These are phyloP conservation scores for Phymastichus coffea DNA, from an alignment of 1,140 invertebrate species.

Conservation along the genomic window DNA sequence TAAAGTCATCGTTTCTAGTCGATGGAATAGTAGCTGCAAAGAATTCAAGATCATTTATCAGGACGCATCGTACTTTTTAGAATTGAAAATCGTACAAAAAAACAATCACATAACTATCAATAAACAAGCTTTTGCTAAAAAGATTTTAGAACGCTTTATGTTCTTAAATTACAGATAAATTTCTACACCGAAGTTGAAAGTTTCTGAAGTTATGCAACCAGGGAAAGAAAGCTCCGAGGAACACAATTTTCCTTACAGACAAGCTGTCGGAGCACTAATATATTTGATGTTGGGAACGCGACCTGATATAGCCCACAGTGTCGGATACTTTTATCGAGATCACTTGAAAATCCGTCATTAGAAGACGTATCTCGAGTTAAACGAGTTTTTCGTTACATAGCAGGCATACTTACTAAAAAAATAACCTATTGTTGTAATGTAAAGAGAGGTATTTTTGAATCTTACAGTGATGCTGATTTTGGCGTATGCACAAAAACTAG, in stretches of 20 bases:
- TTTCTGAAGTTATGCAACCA: conserved; percentile 25
- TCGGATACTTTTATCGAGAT: conserved; percentile 41
- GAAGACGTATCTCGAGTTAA: conserved; percentile 43
- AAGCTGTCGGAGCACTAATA: conserved; percentile 47
- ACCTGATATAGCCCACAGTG: conserved; percentile 46
- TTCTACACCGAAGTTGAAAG: conserved; percentile 38
- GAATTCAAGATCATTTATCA: no score
- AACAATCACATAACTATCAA: no score
- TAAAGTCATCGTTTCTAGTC: no score
- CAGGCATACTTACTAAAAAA: conserved; percentile 36
- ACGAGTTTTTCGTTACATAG: conserved; percentile 42
- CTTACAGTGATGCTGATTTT: no score
- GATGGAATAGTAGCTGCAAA: no score
- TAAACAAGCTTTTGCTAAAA: no score
- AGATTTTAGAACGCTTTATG: no score
- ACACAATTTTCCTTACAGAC: conserved; percentile 42
- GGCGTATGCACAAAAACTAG: no score
- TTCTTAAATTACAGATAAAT: no score
- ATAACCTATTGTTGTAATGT: conserved; percentile 34
- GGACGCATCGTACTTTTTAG: no score
- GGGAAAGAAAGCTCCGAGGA: conserved; percentile 31
- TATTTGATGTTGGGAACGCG: conserved; percentile 47
- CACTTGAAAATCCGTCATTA: conserved; percentile 47
- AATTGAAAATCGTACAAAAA: no score
- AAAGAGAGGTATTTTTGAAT: no score